phyloP scores from a whole-genome alignment of 2,888 invertebrate species.

The Mesoligia furuncula region DNA sequence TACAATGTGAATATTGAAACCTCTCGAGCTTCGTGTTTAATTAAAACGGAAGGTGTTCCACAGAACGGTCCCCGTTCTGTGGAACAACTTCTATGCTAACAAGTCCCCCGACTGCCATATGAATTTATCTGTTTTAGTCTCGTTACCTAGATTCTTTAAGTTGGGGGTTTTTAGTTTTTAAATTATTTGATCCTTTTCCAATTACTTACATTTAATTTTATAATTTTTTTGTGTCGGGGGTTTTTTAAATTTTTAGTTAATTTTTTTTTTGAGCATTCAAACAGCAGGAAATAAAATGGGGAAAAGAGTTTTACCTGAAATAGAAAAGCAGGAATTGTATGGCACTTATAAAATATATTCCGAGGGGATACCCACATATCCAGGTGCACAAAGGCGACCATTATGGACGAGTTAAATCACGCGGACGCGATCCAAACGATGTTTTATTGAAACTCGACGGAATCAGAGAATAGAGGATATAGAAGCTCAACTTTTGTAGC shows the following conservation, averaged over 20 bases:
- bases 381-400: neutral
- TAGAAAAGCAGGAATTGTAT: neutral
- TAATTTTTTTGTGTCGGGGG: too few relatives aligned
- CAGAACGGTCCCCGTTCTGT: too few relatives aligned
- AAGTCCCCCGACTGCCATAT: too few relatives aligned
- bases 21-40: neutral
- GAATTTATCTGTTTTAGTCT: too few relatives aligned
- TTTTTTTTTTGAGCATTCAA: neutral
- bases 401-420: neutral
- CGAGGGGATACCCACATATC: constrained; percentile 36
- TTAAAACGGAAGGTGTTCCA: too few relatives aligned
- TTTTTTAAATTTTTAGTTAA: too few relatives aligned
- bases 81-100: too few relatives aligned
- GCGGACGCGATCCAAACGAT: neutral
- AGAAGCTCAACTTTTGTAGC: neutral
- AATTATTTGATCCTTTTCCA: too few relatives aligned
- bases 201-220: too few relatives aligned
- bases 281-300: neutral
- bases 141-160: too few relatives aligned
- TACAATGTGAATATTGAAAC: constrained; percentile 15
- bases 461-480: neutral
- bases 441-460: neutral
- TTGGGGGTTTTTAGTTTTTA: too few relatives aligned
- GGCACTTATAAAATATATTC: constrained; percentile 25
- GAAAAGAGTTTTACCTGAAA: neutral